Evolutionary conservation across 2,797 vertebrate genomes (phyloP), one percentile per base, ranked within the genome.

Genomic region (Phylloscopus collybita): DNA sequence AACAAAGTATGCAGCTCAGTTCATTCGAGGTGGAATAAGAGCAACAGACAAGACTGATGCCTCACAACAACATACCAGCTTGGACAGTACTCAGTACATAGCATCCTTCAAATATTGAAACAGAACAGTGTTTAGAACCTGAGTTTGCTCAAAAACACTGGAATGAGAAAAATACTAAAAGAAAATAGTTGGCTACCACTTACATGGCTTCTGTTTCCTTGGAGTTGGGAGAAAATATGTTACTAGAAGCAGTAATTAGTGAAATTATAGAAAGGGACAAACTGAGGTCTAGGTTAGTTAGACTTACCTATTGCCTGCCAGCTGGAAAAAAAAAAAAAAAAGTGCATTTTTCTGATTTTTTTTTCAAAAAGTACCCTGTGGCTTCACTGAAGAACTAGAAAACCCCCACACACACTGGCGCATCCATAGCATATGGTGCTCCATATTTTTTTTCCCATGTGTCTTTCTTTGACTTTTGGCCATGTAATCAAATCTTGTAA

Each of bases 381-480:
- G 90, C 76, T 94, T 97, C 67, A 40, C 49, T 49, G 81, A 70
- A 56, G 71, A 91, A 56, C 82, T 95, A 95, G 81, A 80, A 93
- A 93, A 90, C 64, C 86, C 97, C 79, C 40, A 86, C 34, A 86
- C 34, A 90, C 61, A 47, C 47, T 75, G 83, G 71, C 36, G 10
- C 36, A 89, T 95, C 69, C 64, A 38, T 49, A 51, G 74, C 20
- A 79, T 74, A 79, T 56, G 36, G 75, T 70, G 45, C 84, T 89
- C 90, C 85, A 86, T 54, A 30, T 3, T 22, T n/a, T 88, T 88
- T 88, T 93, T 38, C 83, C 57, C 69, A 54, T 86, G 56, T 94
- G 57, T 89, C 92, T 90, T 96, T 75, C 96, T 97, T 97, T 94
- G 80, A 89, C 81, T 97, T 95, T 95, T 79, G 91, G 53, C 81